phyloP scores from a whole-genome alignment of 2,888 invertebrate species.

The Eucriotettix oculatus region DNA sequence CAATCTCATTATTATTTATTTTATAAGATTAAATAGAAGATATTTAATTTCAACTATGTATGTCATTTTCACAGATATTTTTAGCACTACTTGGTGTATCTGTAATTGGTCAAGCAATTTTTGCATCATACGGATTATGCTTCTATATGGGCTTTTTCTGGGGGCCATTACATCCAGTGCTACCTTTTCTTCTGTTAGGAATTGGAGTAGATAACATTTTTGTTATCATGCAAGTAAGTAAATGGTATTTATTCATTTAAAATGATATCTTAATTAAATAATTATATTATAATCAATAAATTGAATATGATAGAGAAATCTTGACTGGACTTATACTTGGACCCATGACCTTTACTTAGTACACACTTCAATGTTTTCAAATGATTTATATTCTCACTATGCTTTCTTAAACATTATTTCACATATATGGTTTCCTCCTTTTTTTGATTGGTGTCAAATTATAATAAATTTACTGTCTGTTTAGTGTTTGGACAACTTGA shows the following conservation, averaged over 20 bases:
- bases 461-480: background rate
- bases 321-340: no score
- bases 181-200: conserved; percentile 26
- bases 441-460: background rate
- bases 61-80: conserved; percentile 11
- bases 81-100: conserved; percentile 22
- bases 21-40: background rate
- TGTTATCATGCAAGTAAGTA: conserved; percentile 23
- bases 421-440: background rate
- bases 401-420: no score
- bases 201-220: conserved; percentile 29
- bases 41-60: background rate
- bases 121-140: conserved; percentile 25
- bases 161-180: conserved; percentile 26
- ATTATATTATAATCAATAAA: no score
- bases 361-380: no score
- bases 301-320: no score
- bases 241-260: background rate
- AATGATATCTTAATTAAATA: background rate
- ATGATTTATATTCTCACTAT: no score
- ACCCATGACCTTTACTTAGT: no score
- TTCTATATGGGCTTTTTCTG: conserved; percentile 24
- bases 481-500: conserved; percentile 20
- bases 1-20: background rate
- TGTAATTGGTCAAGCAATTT: conserved; percentile 24